These are phyloP conservation scores for Callosobruchus maculatus DNA, from an alignment of 2,888 invertebrate genomes.

Conservation along the genomic window DNA sequence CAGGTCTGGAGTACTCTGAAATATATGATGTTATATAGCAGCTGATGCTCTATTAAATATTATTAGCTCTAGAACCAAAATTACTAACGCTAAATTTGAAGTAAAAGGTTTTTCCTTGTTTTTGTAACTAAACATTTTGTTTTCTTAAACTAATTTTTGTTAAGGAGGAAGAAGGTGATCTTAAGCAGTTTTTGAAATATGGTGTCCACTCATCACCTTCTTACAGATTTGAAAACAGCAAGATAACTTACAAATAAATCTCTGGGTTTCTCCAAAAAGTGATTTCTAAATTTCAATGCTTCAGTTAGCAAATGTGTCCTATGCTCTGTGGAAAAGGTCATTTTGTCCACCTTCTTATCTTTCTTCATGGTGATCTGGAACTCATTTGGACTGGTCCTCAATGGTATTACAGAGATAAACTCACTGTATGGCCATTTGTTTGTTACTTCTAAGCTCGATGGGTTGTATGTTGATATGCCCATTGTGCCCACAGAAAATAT, in stretches of 20 bases:
- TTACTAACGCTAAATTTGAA: no score
- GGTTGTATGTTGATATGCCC: slow-evolving; percentile 97
- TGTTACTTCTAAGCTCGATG: slow-evolving; percentile 82
- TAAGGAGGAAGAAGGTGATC: no score
- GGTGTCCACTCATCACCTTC: neutral
- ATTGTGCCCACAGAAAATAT: slow-evolving; percentile 94
- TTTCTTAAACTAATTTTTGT: no score
- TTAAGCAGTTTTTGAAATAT: no score
- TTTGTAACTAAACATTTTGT: no score
- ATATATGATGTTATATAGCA: no score
- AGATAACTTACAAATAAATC: slow-evolving; percentile 66
- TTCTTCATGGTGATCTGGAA: slow-evolving; percentile 83
- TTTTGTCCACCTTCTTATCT: slow-evolving; percentile 86
- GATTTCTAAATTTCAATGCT: slow-evolving; percentile 75
- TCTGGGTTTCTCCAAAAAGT: slow-evolving; percentile 78
- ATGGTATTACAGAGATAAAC: slow-evolving; percentile 36
- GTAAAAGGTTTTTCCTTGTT: no score
- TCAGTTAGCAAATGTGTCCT: slow-evolving; percentile 89
- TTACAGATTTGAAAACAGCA: neutral
- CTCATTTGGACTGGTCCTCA: slow-evolving; percentile 59
- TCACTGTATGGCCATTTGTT: slow-evolving; percentile 79
- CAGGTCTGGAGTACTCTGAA: no score
- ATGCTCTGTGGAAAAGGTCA: slow-evolving; percentile 96
- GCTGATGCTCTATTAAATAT: no score
- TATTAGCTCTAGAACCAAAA: no score